Base-by-base conservation (phyloP, 1,140 invertebrate species). In the Manduca sexta region DNA sequence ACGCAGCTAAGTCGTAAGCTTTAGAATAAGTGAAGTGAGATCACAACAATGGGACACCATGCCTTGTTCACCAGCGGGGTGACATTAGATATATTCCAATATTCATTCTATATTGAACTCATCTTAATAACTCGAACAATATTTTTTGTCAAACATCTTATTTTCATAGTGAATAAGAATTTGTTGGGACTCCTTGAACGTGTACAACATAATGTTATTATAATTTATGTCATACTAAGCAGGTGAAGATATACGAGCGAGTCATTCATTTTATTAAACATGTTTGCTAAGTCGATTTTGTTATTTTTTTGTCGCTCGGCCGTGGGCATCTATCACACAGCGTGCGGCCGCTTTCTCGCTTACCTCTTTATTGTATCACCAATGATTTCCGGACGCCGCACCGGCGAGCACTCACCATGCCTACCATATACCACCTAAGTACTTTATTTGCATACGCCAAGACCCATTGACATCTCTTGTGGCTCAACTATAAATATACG, bases 191-290 rank as follows among this genome's bases (percentile, higher is more conserved):
- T 75, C 64, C 70, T 69, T 77, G 71, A 73, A 65, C 70, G 66
- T 77, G 78, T 80, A 82, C 73, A 77, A 80, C 75, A 83, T 82
- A 78, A 82, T 81, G 77, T 83, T 82, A 79, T 83, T 83, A 83
- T 81, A 81, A 84, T 83, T 84, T 83, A 84, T 84, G 81, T 84
- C 71, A 74, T 77, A 82, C 80, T 75, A 81, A 79, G 77, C 81
- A 84, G 81, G 81, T 84, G 81, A 82, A 81, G 78, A 82, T 82
- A 80, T 82, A 82, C 66, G 74, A 64, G 56, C 55, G 65, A 64
- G 69, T 80, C 61, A 67, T 73, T 73, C 60, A 64, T 68, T 66
- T 65, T 68, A 73, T 70, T 61, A 73, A 66, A 69, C 64, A 69
- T 69, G 67, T 73, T 70, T 70, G 64, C 62, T 70, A 73, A 68